Base-by-base conservation (phyloP, 1,140 invertebrate genomes). In the Drosophila willistoni region DNA sequence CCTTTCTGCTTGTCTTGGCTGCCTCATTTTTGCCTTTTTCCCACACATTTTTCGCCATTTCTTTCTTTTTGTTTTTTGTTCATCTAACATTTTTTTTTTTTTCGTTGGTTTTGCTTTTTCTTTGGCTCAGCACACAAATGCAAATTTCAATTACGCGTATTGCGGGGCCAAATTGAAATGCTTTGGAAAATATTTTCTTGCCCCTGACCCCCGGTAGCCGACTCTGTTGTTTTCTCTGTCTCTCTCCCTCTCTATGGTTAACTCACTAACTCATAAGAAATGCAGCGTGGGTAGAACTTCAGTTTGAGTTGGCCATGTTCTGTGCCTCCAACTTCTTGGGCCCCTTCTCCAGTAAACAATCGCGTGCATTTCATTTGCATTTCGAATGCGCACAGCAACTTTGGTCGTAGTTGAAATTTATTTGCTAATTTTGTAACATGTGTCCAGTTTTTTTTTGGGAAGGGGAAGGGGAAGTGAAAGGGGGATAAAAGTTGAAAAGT, bases 351-450 rank as follows among this genome's bases (percentile, higher is more conserved):
- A 22, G 85, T 87, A 84, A 87, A 77, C 83, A 86, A 83, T 83
- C 67, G 83, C 76, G 83, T 78, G 83, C 83, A 79, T 79, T 87
- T 86, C 84, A 86, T 86, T 86, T 86, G 84, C 83, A 86, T 86
- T 87, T 69, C 67, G 70, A 86, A 83, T 79, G 83, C 76, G 83
- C 73, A 63, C 60, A 34, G 59, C 77, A 73, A 86, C 60, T 86
- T 86, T 62, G 51, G 63, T 64, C 63, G 57, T 59, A 66, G 63
- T 74, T 73, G 70, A 87, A 86, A 86, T 86, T 87, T 87, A 87
- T 86, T 86, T 86, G 83, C 83, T 81, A 86, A 86, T 86, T 87
- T 87, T 77, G 83, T 87, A 87, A 87, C 83, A 86, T 86, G 83
- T 86, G 83, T 86, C 83, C 82, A 83, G 79, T 76, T 54, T 51